Evolutionary conservation across 23 tunicate species (phyloP), one percentile per base, ranked within the genome.

Genomic region (Trididemnum nubilum): DNA sequence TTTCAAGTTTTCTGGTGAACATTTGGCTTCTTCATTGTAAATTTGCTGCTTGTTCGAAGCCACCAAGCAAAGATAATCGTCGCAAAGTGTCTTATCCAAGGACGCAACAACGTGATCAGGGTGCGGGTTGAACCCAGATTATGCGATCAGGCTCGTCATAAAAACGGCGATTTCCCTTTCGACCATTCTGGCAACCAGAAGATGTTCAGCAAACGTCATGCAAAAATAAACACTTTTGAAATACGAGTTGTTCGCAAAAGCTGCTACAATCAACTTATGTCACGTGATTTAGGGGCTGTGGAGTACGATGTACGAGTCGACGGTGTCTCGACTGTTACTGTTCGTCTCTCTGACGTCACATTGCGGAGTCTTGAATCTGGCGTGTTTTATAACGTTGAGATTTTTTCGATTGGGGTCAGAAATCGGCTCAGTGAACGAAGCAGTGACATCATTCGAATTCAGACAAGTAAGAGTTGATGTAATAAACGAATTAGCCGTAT

Each of bases 371-470:
- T 73, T 3, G 32, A 73, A 38, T 7, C 91, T 59, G 91, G 91
- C 21, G 38, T 32, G 34, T 87, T 64, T 51, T 87, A 87, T 35
- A 67, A 73, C 58, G 44, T 87, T 67, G 32, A 78, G 38, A 77
- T 87, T 4, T 52, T 1, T 33, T 87, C 91, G 5, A 66, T 87
- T 0, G 91, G 86, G 7, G 26, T 23, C 28, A 29, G 35, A 7
- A 65, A 64, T 5, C 35, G 82, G 36, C 23, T 38, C 36, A 87
- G 83, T 37, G 38, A 71, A 33, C 36, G 73, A 21, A 86, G 77
- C 61, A 87, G 91, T 73, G 77, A 81, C n/a, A 35, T 81, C 70
- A 44, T 81, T 15, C 38, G 60, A 66, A 64, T 82, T 36, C 91
- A 87, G 63, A 87, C 91, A 72, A 76, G 91, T 87, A 59, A 61